Base-by-base conservation (phyloP, 1,140 invertebrate species). In the Parasteatoda tepidariorum region DNA sequence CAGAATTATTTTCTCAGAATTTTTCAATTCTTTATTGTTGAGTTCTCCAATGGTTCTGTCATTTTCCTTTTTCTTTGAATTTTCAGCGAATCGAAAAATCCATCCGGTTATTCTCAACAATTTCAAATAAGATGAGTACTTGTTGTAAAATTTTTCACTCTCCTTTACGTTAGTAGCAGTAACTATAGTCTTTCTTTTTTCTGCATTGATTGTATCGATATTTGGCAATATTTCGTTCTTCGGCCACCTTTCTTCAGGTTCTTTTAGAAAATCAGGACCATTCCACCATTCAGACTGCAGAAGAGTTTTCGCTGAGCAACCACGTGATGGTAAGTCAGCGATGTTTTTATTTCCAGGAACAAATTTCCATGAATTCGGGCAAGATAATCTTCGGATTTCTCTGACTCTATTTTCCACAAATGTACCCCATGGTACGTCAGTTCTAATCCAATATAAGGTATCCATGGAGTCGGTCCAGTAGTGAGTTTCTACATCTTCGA, bases 401-500 rank as follows among this genome's bases (percentile, higher is more conserved):
- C 9, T 38, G 54, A n/a, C 71, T 33, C 31, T 1, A 34, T 74
- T 74, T 4, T n/a, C 15, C 7, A 74, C 57, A 26, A 74, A 74
- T 2, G 31, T 59, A 24, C 13, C 71, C 31, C 55, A 59, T n/a
- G n/a, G n/a, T 31, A n/a, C 28, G 0, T 61, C 26, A 9, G 11
- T 74, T 18, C 55, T 73, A 31, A 61, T 38, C 54, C 26, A 74
- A 34, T 38, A 61, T 7, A 74, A 26, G 1, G 55, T 30, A 30
- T 59, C 34, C 11, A n/a, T 61, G n/a, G 71, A 59, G 61, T 74
- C 71, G 13, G 71, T n/a, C 71, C 28, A 74, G 15, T 34, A 74
- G 26, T 61, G 24, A 3, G 9, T 34, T 9, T 13, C 33, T n/a
- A 61, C 22, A 18, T 5, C 15, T 7, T 59, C 11, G 3, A 74